Evolutionary conservation across 2,113 vertebrate species (phyloP), one percentile per base, ranked within the genome.

Genomic region (Gopherus flavomarginatus): DNA sequence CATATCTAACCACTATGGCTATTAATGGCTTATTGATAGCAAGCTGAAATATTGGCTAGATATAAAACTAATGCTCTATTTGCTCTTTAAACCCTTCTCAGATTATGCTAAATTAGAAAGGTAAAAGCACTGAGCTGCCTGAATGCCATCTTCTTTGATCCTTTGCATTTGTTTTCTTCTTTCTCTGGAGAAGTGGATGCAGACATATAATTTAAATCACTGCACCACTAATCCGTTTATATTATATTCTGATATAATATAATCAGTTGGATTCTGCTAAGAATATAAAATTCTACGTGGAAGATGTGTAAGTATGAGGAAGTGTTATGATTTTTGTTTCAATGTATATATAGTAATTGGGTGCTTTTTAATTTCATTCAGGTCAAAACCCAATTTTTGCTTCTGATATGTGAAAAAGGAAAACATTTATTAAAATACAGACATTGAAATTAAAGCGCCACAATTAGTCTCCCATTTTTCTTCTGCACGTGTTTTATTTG

Each of bases 291-390:
- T 56, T 8, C 2, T 16, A 75, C 49, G 22, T 6, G 86, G n/a
- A 88, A 94, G 47, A 59, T 1, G 0, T 72, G 35, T 10, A 82
- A 53, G 49, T 62, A 50, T 42, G 38, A 92, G 69, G 26, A 5
- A 56, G 21, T 50, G 50, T 12, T 78, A 49, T 0, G 3, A 75
- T 62, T 86, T 83, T 86, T 88, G 11, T 79, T 96, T 83, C 26
- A 53, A 26, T 72, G 29, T 0, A 0, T 24, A 69, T 0, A n/a
- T n/a, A 77, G 21, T 72, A 93, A 54, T 44, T 0, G 0, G 6
- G 5, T 0, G 0, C 5, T 19, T 94, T 95, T 87, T 86, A 53
- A 79, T 95, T 96, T 94, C 44, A 83, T n/a, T 82, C 80, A 85
- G 12, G 77, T 62, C 81, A 86, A 65, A 38, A 84, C 93, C 52